These are phyloP conservation scores for Ivindomyrus marchei DNA, from an alignment of 2,113 vertebrate genomes.

Conservation along the genomic window DNA sequence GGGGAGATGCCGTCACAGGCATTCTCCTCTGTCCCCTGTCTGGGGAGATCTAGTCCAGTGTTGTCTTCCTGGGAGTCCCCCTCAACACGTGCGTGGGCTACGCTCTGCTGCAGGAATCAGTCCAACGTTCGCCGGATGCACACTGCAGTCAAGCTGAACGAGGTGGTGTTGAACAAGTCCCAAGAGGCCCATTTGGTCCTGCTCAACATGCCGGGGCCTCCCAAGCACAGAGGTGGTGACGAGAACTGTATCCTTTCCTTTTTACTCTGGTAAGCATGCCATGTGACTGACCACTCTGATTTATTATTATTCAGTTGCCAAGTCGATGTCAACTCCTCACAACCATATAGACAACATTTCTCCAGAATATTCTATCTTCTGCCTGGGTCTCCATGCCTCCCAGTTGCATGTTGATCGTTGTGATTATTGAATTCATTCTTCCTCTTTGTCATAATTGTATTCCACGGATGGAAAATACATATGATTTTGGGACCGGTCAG, in stretches of 20 bases:
- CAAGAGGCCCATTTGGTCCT: slow-evolving; percentile 87
- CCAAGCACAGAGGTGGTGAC: slow-evolving; percentile 78
- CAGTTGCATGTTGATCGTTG: background rate
- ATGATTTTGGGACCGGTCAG: background rate
- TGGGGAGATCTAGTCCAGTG: background rate
- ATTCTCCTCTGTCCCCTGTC: background rate
- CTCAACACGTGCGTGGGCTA: background rate
- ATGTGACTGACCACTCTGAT: background rate
- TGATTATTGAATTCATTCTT: background rate
- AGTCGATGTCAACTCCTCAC: background rate
- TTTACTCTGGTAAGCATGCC: background rate
- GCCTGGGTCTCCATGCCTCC: background rate
- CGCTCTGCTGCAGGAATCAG: slow-evolving; percentile 70
- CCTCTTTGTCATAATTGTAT: background rate
- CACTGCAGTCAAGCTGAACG: slow-evolving; percentile 88
- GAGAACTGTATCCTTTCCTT: slow-evolving; percentile 94
- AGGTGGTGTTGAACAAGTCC: slow-evolving; percentile 81
- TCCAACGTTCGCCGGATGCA: slow-evolving; percentile 95
- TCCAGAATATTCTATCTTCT: background rate
- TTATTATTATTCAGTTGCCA: background rate
- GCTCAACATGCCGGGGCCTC: slow-evolving; percentile 94
- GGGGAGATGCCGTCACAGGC: background rate
- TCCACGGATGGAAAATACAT: background rate
- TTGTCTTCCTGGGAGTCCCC: background rate
- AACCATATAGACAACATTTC: background rate